These are phyloP conservation scores for Charanyca ferruginea DNA, from an alignment of 2,888 invertebrate species.

Conservation along the genomic window DNA sequence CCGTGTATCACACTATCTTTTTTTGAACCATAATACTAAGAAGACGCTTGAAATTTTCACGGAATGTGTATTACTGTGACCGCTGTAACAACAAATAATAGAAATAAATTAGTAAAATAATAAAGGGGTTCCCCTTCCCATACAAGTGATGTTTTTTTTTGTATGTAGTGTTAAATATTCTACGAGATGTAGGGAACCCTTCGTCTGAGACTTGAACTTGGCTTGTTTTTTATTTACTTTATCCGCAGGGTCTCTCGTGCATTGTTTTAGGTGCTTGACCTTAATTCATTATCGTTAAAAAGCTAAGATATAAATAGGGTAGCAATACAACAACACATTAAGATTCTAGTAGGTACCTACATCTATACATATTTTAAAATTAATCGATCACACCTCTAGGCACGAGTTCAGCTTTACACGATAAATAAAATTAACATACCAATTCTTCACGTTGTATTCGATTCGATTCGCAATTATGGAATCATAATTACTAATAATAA, in stretches of 20 bases:
- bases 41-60: too few species aligned
- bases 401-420: conserved; percentile 33
- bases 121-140: too few species aligned
- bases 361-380: background rate
- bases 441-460: conserved; percentile 26
- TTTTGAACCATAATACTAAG: too few species aligned
- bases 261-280: conserved; percentile 22
- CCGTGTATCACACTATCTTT: too few species aligned
- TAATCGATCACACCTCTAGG: conserved; percentile 6
- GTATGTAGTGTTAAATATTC: too few species aligned
- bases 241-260: too few species aligned
- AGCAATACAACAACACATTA: background rate
- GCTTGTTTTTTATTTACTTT: background rate
- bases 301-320: background rate
- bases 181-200: too few species aligned
- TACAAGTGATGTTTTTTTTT: too few species aligned
- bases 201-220: too few species aligned
- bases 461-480: conserved; percentile 12
- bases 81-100: too few species aligned
- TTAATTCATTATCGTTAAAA: background rate
- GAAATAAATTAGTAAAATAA: too few species aligned
- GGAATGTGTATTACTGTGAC: too few species aligned
- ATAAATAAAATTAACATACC: conserved; percentile 17
- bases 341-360: background rate
- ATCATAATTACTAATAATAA: conserved; percentile 2